These are phyloP conservation scores for Cotesia typhae DNA, from an alignment of 1,140 invertebrate species.

Conservation along the genomic window DNA sequence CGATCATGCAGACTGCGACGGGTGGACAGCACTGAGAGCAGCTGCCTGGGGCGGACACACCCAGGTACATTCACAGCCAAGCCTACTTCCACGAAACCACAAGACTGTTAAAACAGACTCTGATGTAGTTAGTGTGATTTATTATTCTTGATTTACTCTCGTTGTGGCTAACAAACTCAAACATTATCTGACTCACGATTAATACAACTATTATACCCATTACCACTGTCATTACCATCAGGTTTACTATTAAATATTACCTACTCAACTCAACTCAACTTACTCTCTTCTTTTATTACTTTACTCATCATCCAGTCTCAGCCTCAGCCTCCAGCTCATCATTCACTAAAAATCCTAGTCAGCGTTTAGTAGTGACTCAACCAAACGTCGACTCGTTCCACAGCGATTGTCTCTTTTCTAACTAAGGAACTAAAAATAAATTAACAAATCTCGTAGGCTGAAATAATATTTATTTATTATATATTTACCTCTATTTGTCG, in stretches of 20 bases:
- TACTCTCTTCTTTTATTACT: conserved; percentile 5
- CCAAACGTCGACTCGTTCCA: too few relatives aligned
- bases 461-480: too few relatives aligned
- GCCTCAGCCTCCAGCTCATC: too few relatives aligned
- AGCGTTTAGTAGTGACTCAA: too few relatives aligned
- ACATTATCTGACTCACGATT: conserved; percentile 32
- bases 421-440: too few relatives aligned
- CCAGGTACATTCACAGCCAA: conserved; percentile 70
- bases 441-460: too few relatives aligned
- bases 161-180: conserved; percentile 24
- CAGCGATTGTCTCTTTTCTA: too few relatives aligned
- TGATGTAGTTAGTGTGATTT: conserved; percentile 47
- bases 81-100: conserved; percentile 40
- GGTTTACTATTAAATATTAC: too few relatives aligned
- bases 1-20: conserved; percentile 87
- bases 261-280: neutral
- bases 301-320: too few relatives aligned
- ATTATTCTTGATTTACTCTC: conserved; percentile 42
- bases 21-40: conserved; percentile 86
- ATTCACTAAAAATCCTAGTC: neutral
- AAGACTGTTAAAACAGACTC: conserved; percentile 44
- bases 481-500: too few relatives aligned
- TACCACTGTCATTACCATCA: conserved; percentile 19
- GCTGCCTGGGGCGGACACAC: conserved; percentile 94
- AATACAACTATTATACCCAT: conserved; percentile 16